These are phyloP conservation scores for Tetanocera ferruginea DNA, from an alignment of 2,888 invertebrate species.

Conservation along the genomic window DNA sequence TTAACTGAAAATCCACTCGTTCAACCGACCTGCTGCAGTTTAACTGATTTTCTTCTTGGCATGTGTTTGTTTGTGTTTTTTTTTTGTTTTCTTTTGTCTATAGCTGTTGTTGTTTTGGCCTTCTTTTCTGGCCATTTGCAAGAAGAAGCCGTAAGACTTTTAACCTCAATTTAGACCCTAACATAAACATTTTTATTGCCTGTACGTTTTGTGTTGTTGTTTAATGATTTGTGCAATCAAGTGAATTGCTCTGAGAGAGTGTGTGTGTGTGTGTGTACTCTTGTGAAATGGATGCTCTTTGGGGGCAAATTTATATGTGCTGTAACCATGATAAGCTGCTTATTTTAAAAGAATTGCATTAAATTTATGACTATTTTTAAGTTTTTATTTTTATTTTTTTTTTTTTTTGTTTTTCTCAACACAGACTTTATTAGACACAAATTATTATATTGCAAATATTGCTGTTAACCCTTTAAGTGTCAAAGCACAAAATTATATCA, in stretches of 20 bases:
- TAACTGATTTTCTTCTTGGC: not conserved
- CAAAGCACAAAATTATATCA: not conserved
- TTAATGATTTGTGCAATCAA: conserved; percentile 28
- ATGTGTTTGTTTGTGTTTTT: not conserved
- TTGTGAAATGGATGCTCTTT: not conserved
- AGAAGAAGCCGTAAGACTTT: conserved; percentile 52
- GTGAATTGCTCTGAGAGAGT: conserved; percentile 16
- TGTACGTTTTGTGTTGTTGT: conserved; percentile 10
- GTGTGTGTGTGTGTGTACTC: not conserved
- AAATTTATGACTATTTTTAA: not conserved
- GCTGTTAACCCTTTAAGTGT: not conserved
- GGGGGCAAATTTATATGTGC: not conserved
- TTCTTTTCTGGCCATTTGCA: conserved; percentile 14
- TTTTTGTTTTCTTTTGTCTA: not conserved
- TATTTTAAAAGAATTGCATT: not conserved
- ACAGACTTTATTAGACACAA: not conserved
- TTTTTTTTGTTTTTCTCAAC: not conserved
- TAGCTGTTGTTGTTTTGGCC: not conserved
- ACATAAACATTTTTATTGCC: conserved; percentile 33
- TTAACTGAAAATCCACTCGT: not conserved
- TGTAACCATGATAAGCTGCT: not conserved
- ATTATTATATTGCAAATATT: not conserved
- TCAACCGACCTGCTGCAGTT: not conserved
- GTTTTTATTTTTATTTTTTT: not conserved
- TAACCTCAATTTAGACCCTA: conserved; percentile 54